These are phyloP conservation scores for Pristionchus mayeri DNA, from an alignment of 2,888 invertebrate genomes.

Conservation along the genomic window DNA sequence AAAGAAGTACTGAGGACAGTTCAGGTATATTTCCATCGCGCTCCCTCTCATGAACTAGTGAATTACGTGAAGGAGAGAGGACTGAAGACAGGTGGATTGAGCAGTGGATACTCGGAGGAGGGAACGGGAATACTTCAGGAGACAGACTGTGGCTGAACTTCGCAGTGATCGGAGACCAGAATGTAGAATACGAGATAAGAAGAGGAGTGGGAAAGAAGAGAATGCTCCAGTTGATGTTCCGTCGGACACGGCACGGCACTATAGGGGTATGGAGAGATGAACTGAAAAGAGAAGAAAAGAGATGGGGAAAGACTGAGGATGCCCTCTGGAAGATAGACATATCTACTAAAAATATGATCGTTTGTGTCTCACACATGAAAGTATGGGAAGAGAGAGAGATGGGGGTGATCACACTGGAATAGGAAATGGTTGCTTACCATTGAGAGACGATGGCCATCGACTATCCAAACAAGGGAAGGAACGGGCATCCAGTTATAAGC, in stretches of 20 bases:
- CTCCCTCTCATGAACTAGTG: background rate
- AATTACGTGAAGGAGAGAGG: background rate
- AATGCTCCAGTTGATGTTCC: background rate
- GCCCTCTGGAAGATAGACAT: no score
- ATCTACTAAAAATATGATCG: no score
- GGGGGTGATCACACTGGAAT: background rate
- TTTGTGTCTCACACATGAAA: no score
- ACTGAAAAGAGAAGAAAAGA: background rate
- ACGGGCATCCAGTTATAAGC: background rate
- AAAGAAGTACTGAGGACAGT: background rate
- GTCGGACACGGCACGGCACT: background rate
- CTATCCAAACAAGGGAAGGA: background rate
- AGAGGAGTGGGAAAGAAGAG: background rate
- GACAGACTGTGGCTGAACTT: background rate
- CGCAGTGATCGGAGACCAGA: background rate
- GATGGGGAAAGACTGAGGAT: no score
- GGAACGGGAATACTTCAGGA: background rate
- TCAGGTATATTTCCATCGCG: background rate
- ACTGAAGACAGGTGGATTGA: background rate
- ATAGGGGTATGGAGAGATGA: background rate
- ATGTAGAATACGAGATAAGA: background rate
- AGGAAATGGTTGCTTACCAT: background rate
- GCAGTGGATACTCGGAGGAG: background rate
- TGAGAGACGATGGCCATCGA: background rate
- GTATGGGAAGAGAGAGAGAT: background rate